Evolutionary conservation across 1,140 invertebrate species (phyloP).

Genomic region (Euwallacea fornicatus): DNA sequence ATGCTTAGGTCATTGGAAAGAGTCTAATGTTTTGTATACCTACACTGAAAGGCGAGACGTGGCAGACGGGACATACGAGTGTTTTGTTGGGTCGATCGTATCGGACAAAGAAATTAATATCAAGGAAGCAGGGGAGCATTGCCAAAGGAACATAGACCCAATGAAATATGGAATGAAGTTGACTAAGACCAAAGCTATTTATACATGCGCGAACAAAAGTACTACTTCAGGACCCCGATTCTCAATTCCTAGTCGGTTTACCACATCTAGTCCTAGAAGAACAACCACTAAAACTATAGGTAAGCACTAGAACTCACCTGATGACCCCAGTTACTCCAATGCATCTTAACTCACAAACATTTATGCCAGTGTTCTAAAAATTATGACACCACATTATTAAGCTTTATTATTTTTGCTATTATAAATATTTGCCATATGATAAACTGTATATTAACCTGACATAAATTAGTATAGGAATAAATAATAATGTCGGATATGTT

Average conservation of each 20-base stretch:
- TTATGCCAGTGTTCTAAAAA: background rate
- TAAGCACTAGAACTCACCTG: slow-evolving; percentile 21
- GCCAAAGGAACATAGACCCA: slow-evolving; percentile 66
- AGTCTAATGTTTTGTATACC: slow-evolving; percentile 67
- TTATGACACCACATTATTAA: background rate
- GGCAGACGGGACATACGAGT: slow-evolving; percentile 64
- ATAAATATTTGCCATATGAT: slow-evolving; percentile 34
- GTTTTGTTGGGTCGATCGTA: slow-evolving; percentile 71
- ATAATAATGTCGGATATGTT: slow-evolving; percentile 13
- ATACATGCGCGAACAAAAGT: slow-evolving; percentile 38
- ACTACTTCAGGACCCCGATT: slow-evolving; percentile 13
- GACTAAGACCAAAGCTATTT: slow-evolving; percentile 41
- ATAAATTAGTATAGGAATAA: background rate
- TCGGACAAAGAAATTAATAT: slow-evolving; percentile 62
- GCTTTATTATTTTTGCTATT: too few species aligned
- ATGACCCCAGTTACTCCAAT: slow-evolving; percentile 19
- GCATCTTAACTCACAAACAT: slow-evolving; percentile 8
- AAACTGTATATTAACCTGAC: slow-evolving; percentile 3
- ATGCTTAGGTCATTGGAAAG: slow-evolving; percentile 72
- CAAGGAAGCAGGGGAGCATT: slow-evolving; percentile 72
- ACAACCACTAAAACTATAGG: slow-evolving; percentile 28
- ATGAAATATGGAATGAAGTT: slow-evolving; percentile 67
- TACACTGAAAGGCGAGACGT: slow-evolving; percentile 70
- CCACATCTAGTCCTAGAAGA: slow-evolving; percentile 17
- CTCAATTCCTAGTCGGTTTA: slow-evolving; percentile 18